Evolutionary conservation across 2,113 vertebrate species (phyloP), one percentile per base, ranked within the genome.

Genomic region (Xenotilapia longispinis): DNA sequence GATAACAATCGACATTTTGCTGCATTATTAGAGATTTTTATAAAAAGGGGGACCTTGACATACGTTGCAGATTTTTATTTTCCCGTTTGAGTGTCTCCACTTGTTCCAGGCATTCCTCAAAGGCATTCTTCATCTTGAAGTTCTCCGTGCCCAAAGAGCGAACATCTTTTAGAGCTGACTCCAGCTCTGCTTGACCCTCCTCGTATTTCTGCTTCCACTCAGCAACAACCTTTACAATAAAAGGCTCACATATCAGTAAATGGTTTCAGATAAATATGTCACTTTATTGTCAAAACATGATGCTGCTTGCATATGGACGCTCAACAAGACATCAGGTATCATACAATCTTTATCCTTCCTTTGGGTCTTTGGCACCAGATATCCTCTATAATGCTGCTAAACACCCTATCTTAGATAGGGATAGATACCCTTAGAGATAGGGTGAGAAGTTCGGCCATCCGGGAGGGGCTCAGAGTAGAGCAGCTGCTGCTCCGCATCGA

Each of bases 121-220:
- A 96, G 53, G 91, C 57, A 1, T 96, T 96, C 87, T 95, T 96
- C 92, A 96, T 93, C 86, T 94, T 96, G 92, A 96, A 95, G 90
- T 92, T 89, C 84, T 96, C 95, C 1, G 93, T 94, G 2, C 93
- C 90, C 28, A 94, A 31, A 53, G 89, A 88, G 3, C 91, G 92
- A 1, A 81, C 68, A 36, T 96, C 95, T 58, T 95, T 96, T 4
- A 89, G 75, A 13, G 93, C 40, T 1, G 80, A 88, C 83, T 96
- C 95, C 70, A 96, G 85, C 83, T 96, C 95, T 8, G 92, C 79
- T 84, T 95, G 95, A 63, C 87, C 57, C 57, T 96, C 95, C 82
- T 95, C 93, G 2, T 90, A 82, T 78, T 95, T 96, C 85, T 94
- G 95, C 65, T 95, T 95, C 95, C 93, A 95, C 70, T 96, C 95